Conservation (phyloP, 2,113 vertebrate genomes). For the Cochlearius cochlearius region DNA sequence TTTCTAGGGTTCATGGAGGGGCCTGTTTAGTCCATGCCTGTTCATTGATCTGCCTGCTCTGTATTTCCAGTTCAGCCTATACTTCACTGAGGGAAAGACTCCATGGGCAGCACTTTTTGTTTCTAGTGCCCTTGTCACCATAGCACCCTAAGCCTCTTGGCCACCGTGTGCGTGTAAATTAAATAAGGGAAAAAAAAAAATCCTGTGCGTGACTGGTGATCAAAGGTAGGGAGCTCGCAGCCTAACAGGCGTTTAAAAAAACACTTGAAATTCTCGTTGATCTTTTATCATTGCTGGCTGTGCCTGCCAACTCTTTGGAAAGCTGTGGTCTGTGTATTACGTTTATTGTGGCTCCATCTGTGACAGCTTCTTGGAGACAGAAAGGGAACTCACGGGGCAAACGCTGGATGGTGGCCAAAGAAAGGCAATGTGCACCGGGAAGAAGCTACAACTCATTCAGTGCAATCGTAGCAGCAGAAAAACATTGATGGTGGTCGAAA, state of each 20-base stretch:
- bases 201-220: neutral
- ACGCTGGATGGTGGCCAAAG: conserved; percentile 40
- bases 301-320: conserved; percentile 39
- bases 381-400: conserved; percentile 19
- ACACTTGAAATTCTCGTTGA: conserved; percentile 16
- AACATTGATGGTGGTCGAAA: neutral
- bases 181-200: neutral
- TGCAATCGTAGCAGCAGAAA: neutral
- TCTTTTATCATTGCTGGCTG: conserved; percentile 43
- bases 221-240: neutral
- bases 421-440: neutral
- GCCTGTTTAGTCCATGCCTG: neutral
- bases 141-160: neutral
- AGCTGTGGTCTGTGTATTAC: conserved; percentile 17
- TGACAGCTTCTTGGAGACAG: conserved; percentile 60
- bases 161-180: neutral
- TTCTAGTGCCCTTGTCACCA: neutral
- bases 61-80: neutral
- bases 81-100: neutral
- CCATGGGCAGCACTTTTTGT: neutral
- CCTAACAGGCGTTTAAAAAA: conserved; percentile 29
- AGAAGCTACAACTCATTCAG: conserved; percentile 29
- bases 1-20: neutral
- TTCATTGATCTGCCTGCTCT: neutral
- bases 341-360: conserved; percentile 46